These are phyloP conservation scores for Austrolebias charrua DNA, from an alignment of 2,797 vertebrate genomes.

Conservation along the genomic window DNA sequence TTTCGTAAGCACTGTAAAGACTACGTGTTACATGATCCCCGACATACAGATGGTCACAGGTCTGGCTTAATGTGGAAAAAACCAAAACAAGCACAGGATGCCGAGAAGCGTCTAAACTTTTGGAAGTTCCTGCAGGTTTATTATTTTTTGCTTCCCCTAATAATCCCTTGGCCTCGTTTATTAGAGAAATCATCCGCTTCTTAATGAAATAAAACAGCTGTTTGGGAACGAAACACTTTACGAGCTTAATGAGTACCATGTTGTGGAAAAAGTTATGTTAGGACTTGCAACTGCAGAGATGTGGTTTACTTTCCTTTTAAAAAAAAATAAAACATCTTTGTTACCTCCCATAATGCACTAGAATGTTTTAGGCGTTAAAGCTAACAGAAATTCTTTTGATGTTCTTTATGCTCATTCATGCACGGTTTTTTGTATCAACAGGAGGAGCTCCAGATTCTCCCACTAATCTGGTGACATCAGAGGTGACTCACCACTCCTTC, in stretches of 20 bases:
- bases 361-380: too few species aligned
- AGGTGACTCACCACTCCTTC: slow-evolving; percentile 90
- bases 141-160: slow-evolving; percentile 30
- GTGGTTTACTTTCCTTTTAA: neutral
- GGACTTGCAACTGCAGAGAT: slow-evolving; percentile 16
- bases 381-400: neutral
- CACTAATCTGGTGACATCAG: slow-evolving; percentile 89
- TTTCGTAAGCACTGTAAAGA: too few species aligned
- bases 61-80: slow-evolving; percentile 24
- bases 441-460: slow-evolving; percentile 83
- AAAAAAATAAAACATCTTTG: neutral
- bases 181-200: slow-evolving; percentile 32
- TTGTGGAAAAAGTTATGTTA: slow-evolving; percentile 8
- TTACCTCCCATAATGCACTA: neutral
- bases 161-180: slow-evolving; percentile 25
- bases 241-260: slow-evolving; percentile 7
- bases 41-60: slow-evolving; percentile 23
- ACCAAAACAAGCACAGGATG: slow-evolving; percentile 8
- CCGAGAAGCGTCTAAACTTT: slow-evolving; percentile 19
- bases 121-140: slow-evolving; percentile 27
- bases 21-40: too few species aligned
- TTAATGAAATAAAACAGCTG: slow-evolving; percentile 53
- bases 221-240: slow-evolving; percentile 21
- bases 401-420: neutral
- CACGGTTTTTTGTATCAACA: slow-evolving; percentile 39